Conservation (phyloP, 1,140 invertebrate species). For the Trachelipus rathkii region DNA sequence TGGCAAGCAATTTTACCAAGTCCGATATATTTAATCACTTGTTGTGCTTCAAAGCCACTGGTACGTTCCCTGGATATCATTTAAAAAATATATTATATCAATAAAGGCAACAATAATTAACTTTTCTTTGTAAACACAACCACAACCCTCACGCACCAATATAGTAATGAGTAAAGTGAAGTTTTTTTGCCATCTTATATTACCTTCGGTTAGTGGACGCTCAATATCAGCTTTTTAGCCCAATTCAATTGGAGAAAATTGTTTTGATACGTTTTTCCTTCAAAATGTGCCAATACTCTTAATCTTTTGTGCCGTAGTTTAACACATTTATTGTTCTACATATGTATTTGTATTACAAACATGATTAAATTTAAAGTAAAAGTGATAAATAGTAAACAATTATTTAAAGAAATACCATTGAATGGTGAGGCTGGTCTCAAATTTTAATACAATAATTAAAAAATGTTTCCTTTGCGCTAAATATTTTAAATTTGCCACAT, state of each 20-base stretch:
- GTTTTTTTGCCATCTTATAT: background rate
- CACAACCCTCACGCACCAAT: background rate
- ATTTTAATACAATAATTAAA: no score
- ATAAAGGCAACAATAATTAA: background rate
- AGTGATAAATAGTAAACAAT: no score
- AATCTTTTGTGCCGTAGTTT: background rate
- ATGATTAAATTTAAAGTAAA: no score
- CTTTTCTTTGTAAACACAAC: background rate
- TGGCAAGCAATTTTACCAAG: conserved; percentile 64
- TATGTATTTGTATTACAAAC: no score
- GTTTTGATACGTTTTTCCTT: background rate
- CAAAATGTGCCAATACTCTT: background rate
- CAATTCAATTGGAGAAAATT: background rate
- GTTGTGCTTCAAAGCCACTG: conserved; percentile 55
- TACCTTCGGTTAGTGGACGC: background rate
- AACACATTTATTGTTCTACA: background rate
- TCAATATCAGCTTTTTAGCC: background rate
- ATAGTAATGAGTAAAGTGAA: conserved; percentile 3
- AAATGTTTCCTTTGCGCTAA: no score
- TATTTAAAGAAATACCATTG: no score
- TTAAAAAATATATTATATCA: background rate
- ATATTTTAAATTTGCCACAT: no score
- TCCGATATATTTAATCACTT: conserved; percentile 62
- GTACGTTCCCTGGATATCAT: conserved; percentile 4
- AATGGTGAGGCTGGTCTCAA: no score